A percentile compares a stretch with the other conserved stretches of the same genome.
These are phyloP conservation scores for Ochotona curzoniae DNA, from an alignment of 2,113 vertebrate genomes.

Conservation along the genomic window DNA sequence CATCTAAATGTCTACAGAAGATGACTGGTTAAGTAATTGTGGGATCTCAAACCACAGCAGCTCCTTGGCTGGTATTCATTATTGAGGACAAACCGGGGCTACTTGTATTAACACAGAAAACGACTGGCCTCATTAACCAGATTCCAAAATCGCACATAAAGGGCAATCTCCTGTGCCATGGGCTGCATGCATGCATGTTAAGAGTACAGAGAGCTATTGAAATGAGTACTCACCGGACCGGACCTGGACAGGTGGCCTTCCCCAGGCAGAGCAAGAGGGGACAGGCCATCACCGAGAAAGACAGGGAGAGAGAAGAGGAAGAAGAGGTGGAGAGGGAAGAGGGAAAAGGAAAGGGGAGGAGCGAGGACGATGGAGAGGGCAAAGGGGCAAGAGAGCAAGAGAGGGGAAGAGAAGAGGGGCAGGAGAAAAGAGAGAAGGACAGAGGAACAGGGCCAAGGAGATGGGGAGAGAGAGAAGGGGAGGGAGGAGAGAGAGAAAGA, in stretches of 20 bases:
- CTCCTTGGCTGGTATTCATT: neutral
- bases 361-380: no score
- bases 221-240: neutral
- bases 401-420: no score
- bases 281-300: neutral
- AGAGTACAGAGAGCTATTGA: neutral
- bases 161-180: neutral
- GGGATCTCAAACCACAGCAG: neutral
- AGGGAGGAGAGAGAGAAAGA: neutral
- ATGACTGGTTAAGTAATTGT: constrained; percentile 6
- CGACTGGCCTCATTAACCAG: neutral
- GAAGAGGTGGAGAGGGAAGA: neutral
- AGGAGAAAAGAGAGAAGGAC: no score
- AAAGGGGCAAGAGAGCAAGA: no score
- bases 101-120: neutral
- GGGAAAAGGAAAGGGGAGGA: no score
- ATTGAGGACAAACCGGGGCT: neutral
- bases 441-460: no score
- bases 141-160: neutral
- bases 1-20: constrained; percentile 12
- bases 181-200: accelerated
- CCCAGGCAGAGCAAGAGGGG: neutral
- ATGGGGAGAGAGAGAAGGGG: no score
- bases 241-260: neutral
- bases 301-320: neutral